Evolutionary conservation across 2,113 vertebrate species (phyloP), one percentile per base, ranked within the genome.

Genomic region (Macaca nemestrina): DNA sequence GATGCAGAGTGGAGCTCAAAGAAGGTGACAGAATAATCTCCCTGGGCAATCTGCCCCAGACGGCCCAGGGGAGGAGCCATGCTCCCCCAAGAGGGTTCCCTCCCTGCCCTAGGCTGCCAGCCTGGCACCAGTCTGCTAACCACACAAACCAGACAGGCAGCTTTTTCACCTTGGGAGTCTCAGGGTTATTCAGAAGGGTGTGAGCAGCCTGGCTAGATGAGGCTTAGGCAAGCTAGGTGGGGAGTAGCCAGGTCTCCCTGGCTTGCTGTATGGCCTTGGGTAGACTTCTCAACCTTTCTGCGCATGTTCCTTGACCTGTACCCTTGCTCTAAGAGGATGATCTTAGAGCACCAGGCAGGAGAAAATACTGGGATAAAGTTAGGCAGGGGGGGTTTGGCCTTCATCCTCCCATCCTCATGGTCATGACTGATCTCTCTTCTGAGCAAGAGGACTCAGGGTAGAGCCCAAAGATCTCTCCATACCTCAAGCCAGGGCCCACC

Each of bases 131-230:
- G 86, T 80, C 73, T 85, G 82, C 95, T 84, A 98, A 92, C 96
- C 76, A 45, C 97, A 94, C 88, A 97, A 93, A 98, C 98, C 97
- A 97, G 97, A 96, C 78, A 0, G 20, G 92, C 91, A 55, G 90
- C 97, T 97, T 97, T 93, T 94, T 70, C 16, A 45, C 84, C 43
- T 25, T 75, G 59, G 90, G 83, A 92, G 76, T 52, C 61, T 64
- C 6, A 0, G 43, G 48, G 25, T 78, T 94, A 55, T 72, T 82
- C 61, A 30, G 81, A 80, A 93, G 76, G 76, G 90, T 64, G 55
- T 93, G 92, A 61, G 61, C 43, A 40, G 57, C 59, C 55, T 1
- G 3, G 30, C 73, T 68, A 8, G 68, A 40, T 17, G 64, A 59
- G 86, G 67, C 88, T 48, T 68, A n/a, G 38, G 61, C 50, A 35